Base-by-base conservation (phyloP, 64 coral and sea anemone genomes). In the Montipora foliosa region DNA sequence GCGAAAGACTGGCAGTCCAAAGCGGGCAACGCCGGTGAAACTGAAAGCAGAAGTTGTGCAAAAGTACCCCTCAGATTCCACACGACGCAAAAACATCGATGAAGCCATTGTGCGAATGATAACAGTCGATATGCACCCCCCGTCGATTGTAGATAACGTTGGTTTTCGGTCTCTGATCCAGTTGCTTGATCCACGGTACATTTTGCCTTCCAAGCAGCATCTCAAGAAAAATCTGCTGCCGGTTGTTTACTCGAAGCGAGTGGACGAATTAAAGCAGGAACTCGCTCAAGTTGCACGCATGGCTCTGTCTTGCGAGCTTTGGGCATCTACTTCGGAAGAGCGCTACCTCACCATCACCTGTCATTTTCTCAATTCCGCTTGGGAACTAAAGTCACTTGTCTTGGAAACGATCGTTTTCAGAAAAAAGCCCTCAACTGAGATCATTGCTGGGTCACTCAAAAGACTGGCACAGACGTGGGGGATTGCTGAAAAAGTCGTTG, bases 351-450 rank as follows among this genome's bases (percentile, higher is more conserved):
- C 84, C 5, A 67, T 87, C 47, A 74, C 84, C 21, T 87, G 84
- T 22, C 66, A 87, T 25, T 87, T 47, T 48, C 84, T 73, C 2
- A 19, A 29, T 37, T 73, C 84, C 49, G 73, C 84, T 14, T 87
- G 84, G 84, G 45, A 50, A 22, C 84, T 87, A n/a, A 87, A 87
- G 51, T 73, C 84, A 37, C 84, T 87, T 62, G 84, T 87, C 50
- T 61, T 87, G 47, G 84, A 87, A 66, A 87, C 84, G 17, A 71
- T 87, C 13, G 67, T 29, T 6, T 87, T 87, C 62, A 87, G 19
- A 53, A 72, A 14, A 48, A 74, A 46, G 45, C 84, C 67, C 17
- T 51, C 84, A 47, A 50, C 84, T 74, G 84, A 87, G 16, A 20
- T 72, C 50, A 50, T 87, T 51, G 84, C 84, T 7, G 62, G 24